Conservation (phyloP, 2,113 vertebrate genomes). For the Dryoscopus gambensis region DNA sequence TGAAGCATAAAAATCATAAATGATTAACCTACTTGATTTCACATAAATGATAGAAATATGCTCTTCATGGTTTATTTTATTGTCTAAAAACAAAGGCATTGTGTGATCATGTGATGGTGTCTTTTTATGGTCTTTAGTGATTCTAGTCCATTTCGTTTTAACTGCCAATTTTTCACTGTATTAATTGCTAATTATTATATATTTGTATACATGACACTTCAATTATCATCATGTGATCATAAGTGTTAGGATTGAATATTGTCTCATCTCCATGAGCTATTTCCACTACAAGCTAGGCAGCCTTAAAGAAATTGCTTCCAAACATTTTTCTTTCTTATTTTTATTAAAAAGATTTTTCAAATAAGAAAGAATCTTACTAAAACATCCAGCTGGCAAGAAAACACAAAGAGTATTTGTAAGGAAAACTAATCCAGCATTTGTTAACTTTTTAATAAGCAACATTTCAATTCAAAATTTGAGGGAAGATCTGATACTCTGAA, state of each 20-base stretch:
- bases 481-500: neutral
- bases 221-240: slow-evolving; percentile 26
- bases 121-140: neutral
- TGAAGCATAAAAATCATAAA: slow-evolving; percentile 73
- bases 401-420: neutral
- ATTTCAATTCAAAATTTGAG: neutral
- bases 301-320: neutral
- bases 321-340: neutral
- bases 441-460: neutral
- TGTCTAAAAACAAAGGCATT: slow-evolving; percentile 14
- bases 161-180: slow-evolving; percentile 38
- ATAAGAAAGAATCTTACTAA: neutral
- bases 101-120: neutral
- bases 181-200: slow-evolving; percentile 56
- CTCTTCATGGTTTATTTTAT: slow-evolving; percentile 22
- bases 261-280: neutral
- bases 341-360: neutral
- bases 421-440: neutral
- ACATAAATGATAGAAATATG: slow-evolving; percentile 61
- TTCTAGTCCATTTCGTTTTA: neutral
- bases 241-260: neutral
- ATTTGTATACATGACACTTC: slow-evolving; percentile 28
- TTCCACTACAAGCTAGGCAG: neutral
- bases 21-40: slow-evolving; percentile 69
- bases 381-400: neutral